These are phyloP conservation scores for Seriola dumerili DNA, from an alignment of 2,113 vertebrate genomes.

Conservation along the genomic window DNA sequence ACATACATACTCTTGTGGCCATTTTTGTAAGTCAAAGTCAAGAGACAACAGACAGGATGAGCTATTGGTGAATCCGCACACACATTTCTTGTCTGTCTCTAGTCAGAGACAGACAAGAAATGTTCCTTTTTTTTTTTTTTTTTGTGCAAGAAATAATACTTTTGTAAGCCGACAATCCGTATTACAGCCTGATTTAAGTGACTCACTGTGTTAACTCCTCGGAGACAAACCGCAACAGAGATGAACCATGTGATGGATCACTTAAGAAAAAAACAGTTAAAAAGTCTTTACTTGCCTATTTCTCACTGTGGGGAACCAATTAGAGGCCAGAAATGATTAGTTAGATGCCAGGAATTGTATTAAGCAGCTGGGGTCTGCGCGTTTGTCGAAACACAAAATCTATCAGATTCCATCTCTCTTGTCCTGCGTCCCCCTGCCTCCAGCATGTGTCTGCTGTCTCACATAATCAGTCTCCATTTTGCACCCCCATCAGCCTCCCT, in stretches of 20 bases:
- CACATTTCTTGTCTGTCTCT: not conserved
- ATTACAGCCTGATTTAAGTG: not conserved
- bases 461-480: slow-evolving; percentile 65
- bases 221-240: not conserved
- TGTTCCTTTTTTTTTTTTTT: not conserved
- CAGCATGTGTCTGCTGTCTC: slow-evolving; percentile 13
- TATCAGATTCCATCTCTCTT: not conserved
- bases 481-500: slow-evolving; percentile 38
- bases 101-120: too few relatives aligned
- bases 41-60: not conserved
- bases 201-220: not conserved
- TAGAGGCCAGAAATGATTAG: slow-evolving; percentile 24
- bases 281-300: not conserved
- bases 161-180: not conserved
- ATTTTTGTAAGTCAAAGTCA: not conserved
- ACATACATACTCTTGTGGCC: not conserved
- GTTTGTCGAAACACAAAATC: not conserved
- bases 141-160: not conserved
- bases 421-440: not conserved
- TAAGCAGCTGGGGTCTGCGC: slow-evolving; percentile 13
- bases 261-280: not conserved
- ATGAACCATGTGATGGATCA: slow-evolving; percentile 1
- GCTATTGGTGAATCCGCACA: not conserved
- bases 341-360: not conserved
- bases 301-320: not conserved